Evolutionary conservation across 2,888 invertebrate species (phyloP), one percentile per base, ranked within the genome.

Genomic region (Epirrhoe alternata): DNA sequence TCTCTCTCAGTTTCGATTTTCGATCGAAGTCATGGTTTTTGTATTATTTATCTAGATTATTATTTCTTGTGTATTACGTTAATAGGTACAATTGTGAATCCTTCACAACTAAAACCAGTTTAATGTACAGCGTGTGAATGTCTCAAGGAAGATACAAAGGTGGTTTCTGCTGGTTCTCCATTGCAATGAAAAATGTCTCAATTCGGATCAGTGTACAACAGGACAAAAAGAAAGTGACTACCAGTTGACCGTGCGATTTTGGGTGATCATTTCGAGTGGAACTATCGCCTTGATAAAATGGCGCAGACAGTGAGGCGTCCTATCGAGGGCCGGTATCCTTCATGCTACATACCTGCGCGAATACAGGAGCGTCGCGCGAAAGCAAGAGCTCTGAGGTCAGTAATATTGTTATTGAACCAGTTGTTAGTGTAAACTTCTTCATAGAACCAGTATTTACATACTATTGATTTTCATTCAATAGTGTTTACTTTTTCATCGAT

Each of bases 281-380:
- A 82, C 77, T 78, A 74, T 81, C 74, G 71, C 75, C 71, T 74
- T 76, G 69, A 67, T 77, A 91, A 85, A 86, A 97, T 97, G 97
- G 96, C 96, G 77, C 96, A 96, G 87, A 96, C 96, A 33, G 94
- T 95, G 71, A 94, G 96, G 84, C 94, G 94, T 76, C 94, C 96
- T 60, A 93, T 97, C 66, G 97, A 96, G 80, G 97, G 97, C 66
- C 94, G 94, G 75, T 95, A 95, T 82, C 97, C 97, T 58, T 95
- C 97, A n/a, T 97, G 97, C 84, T 96, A 97, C 69, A 94, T 95
- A 76, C 93, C 92, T 52, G 94, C 94, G 69, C 95, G 97, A 72
- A 89, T 97, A 59, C 96, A 97, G 76, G 97, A 97, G 76, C 94
- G 97, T 67, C 93, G 94, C 73, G 95, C 95, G 0, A 95, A 95